phyloP scores from a whole-genome alignment of 1,140 invertebrate species.

The Ridgeia piscesae region DNA sequence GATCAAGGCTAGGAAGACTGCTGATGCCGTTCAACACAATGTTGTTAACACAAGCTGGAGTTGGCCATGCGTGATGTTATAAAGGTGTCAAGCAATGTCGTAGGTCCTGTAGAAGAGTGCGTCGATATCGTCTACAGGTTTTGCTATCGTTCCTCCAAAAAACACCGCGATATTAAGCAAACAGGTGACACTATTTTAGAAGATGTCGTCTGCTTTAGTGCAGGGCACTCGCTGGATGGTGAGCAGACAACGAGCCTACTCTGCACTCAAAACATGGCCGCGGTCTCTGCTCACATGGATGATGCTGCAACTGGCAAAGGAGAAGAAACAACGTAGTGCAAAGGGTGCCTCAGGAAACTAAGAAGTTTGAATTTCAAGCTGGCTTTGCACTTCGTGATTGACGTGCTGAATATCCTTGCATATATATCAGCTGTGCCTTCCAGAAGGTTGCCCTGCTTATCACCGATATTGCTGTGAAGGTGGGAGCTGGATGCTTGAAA shows the following conservation, averaged over 20 bases:
- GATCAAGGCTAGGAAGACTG: too few relatives aligned
- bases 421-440: background rate
- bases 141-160: background rate
- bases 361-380: background rate
- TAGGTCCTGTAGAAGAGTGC: background rate
- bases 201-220: background rate
- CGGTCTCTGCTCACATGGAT: background rate
- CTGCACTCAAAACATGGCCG: background rate
- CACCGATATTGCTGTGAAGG: background rate
- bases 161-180: background rate
- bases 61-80: too few relatives aligned
- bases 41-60: too few relatives aligned
- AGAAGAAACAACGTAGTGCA: background rate
- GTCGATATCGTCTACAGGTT: background rate
- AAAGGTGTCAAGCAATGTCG: background rate
- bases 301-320: background rate
- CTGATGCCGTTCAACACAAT: too few relatives aligned
- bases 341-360: background rate
- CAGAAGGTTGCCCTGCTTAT: background rate
- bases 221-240: background rate
- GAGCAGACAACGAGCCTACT: background rate
- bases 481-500: background rate
- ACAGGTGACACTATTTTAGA: background rate
- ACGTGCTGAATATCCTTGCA: background rate
- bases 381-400: background rate